These are phyloP conservation scores for Anguilla japonica DNA, from an alignment of 2,113 vertebrate genomes.

Conservation along the genomic window DNA sequence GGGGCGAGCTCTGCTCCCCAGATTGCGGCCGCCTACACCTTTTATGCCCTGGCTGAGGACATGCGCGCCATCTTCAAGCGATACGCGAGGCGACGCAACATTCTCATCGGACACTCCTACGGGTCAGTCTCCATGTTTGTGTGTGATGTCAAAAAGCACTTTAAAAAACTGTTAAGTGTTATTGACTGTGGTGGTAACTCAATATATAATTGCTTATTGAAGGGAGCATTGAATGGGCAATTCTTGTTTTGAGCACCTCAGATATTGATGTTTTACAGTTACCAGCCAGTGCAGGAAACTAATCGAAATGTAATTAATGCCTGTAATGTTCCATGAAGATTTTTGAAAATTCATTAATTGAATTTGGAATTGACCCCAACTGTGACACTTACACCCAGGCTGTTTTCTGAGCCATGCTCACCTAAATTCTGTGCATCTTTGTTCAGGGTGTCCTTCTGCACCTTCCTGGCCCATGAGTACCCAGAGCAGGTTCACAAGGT, in stretches of 20 bases:
- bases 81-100: constrained; percentile 87
- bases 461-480: constrained; percentile 94
- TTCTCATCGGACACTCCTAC: constrained; percentile 92
- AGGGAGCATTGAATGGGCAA: background rate
- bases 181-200: background rate
- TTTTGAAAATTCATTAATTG: too few relatives aligned
- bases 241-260: background rate
- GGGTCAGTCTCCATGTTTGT: constrained; percentile 71
- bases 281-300: too few relatives aligned
- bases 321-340: too few relatives aligned
- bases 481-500: constrained; percentile 95
- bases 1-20: constrained; percentile 86
- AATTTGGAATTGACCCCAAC: too few relatives aligned
- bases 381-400: too few relatives aligned
- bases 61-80: constrained; percentile 89
- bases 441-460: constrained; percentile 92
- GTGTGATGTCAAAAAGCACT: background rate
- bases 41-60: constrained; percentile 92
- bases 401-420: background rate
- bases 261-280: background rate
- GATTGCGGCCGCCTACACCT: constrained; percentile 91
- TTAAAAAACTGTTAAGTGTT: background rate
- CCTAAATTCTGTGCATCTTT: background rate
- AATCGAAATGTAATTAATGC: too few relatives aligned
- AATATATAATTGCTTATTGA: background rate